phyloP scores from a whole-genome alignment of 2,888 invertebrate species.

The Plebejus argus region DNA sequence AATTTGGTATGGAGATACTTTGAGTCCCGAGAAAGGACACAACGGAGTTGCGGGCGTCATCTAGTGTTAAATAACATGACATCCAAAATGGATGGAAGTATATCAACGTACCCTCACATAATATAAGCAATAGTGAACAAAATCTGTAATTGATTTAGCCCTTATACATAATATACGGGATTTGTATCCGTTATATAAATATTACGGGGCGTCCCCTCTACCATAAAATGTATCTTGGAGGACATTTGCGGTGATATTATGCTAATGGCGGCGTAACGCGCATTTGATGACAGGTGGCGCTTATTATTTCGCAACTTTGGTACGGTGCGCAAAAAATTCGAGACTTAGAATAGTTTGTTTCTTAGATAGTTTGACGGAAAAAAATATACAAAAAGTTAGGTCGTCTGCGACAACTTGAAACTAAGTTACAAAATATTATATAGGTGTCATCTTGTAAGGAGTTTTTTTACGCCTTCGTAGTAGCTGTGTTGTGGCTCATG shows the following conservation, averaged over 20 bases:
- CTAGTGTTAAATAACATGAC: too few relatives aligned
- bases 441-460: too few relatives aligned
- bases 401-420: too few relatives aligned
- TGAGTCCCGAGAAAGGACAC: too few relatives aligned
- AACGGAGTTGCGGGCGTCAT: too few relatives aligned
- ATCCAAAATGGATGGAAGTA: too few relatives aligned
- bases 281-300: constrained; percentile 12
- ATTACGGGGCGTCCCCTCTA: neutral
- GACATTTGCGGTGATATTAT: constrained; percentile 12
- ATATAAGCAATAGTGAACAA: neutral
- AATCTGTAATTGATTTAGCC: neutral
- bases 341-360: neutral
- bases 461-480: too few relatives aligned
- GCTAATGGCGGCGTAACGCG: constrained; percentile 5
- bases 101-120: too few relatives aligned
- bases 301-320: neutral
- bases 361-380: neutral
- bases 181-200: neutral
- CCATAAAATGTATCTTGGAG: neutral
- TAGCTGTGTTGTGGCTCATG: too few relatives aligned
- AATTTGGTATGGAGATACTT: too few relatives aligned
- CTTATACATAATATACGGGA: neutral
- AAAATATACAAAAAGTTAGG: too few relatives aligned
- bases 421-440: too few relatives aligned
- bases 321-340: neutral